Evolutionary conservation across 2,113 vertebrate species (phyloP).

Genomic region (Thermophis baileyi): DNA sequence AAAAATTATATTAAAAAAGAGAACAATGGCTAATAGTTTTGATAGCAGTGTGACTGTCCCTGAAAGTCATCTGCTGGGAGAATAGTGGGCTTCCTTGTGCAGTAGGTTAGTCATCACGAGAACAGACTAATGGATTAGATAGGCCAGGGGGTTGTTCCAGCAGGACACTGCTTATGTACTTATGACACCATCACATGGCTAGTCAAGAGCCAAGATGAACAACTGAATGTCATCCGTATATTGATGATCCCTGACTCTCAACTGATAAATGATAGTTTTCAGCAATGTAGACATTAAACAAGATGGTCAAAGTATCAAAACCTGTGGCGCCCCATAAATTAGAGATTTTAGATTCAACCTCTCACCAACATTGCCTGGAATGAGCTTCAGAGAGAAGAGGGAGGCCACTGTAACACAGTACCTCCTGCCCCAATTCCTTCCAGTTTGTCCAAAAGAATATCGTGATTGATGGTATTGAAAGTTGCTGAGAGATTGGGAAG

Average conservation of each 20-base stretch:
- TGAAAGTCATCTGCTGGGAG: background rate
- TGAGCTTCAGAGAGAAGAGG: background rate
- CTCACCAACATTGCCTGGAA: background rate
- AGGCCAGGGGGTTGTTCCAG: background rate
- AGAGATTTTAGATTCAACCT: background rate
- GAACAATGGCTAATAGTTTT: background rate
- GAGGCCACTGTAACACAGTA: background rate
- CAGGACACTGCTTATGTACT: background rate
- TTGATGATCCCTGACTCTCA: background rate
- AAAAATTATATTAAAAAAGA: background rate
- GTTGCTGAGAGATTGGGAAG: background rate
- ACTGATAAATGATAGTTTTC: background rate
- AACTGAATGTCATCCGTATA: background rate
- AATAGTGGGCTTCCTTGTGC: background rate
- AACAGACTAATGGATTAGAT: background rate
- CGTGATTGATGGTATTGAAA: background rate
- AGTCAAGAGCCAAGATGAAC: background rate
- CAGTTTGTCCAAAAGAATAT: background rate
- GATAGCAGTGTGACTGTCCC: background rate
- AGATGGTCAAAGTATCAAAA: background rate
- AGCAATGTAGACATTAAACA: background rate
- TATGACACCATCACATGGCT: background rate
- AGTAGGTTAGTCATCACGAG: background rate
- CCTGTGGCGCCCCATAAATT: background rate
- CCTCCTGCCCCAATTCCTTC: background rate